These are phyloP conservation scores for Hypanus sabinus DNA, from an alignment of 2,113 vertebrate species.

Conservation along the genomic window DNA sequence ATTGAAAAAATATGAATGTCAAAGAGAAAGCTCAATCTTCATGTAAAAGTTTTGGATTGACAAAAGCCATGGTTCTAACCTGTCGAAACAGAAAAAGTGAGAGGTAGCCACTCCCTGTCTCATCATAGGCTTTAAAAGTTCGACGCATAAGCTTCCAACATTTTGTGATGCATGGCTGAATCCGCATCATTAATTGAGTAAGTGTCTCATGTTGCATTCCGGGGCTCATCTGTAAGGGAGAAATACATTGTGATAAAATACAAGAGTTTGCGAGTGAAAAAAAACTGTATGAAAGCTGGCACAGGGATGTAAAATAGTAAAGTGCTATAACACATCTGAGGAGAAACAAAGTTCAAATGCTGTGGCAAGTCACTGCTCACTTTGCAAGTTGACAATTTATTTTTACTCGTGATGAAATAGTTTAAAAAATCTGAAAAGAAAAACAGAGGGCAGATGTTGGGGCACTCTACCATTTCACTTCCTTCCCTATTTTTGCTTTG, in stretches of 20 bases:
- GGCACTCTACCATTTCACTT: not conserved
- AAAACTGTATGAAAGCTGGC: not conserved
- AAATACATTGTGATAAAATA: not conserved
- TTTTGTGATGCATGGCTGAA: conserved; percentile 49
- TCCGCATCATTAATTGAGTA: conserved; percentile 48
- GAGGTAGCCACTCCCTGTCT: conserved; percentile 44
- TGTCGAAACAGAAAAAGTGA: conserved; percentile 54
- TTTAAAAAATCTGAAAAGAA: not conserved
- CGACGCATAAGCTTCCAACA: conserved; percentile 55
- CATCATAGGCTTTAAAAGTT: conserved; percentile 50
- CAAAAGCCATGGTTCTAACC: conserved; percentile 43
- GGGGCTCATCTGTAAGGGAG: conserved; percentile 47
- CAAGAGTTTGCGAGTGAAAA: not conserved
- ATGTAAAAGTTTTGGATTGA: no score
- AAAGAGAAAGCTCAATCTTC: no score
- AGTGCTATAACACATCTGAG: not conserved
- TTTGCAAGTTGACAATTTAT: not conserved
- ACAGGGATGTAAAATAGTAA: no score
- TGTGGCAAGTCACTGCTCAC: not conserved
- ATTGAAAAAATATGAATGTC: no score
- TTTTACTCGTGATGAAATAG: not conserved
- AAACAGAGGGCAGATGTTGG: not conserved
- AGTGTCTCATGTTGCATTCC: conserved; percentile 45
- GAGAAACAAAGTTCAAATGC: not conserved
- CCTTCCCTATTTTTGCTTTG: no score